phyloP scores from a whole-genome alignment of 2,113 vertebrate genomes.

The Centropus unirufus region DNA sequence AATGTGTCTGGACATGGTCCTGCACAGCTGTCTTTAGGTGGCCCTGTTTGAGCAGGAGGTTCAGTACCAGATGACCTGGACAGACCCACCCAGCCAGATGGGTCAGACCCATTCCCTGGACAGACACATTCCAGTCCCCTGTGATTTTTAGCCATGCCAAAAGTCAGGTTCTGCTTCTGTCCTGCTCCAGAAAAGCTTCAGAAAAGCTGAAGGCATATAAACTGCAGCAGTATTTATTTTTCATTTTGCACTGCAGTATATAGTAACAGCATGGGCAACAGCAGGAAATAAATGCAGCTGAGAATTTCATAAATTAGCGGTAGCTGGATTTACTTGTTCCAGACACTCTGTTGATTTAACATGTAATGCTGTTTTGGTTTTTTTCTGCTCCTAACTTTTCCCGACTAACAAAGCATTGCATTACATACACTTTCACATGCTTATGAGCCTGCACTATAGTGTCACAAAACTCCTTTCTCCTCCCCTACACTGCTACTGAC shows the following conservation, averaged over 20 bases:
- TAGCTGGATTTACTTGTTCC: not conserved
- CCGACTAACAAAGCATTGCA: not conserved
- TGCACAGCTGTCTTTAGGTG: not conserved
- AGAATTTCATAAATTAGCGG: not conserved
- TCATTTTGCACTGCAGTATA: not conserved
- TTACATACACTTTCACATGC: not conserved
- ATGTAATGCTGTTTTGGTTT: not conserved
- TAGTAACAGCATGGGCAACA: not conserved
- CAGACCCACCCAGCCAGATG: not conserved
- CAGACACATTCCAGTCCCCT: not conserved
- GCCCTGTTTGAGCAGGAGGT: not conserved
- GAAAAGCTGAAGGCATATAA: not conserved
- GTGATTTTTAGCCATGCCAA: not conserved
- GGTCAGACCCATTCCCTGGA: no score
- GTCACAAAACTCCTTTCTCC: not conserved
- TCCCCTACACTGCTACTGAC: not conserved
- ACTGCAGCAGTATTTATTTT: not conserved
- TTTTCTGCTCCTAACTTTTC: not conserved
- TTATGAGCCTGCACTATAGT: not conserved
- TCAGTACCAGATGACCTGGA: not conserved
- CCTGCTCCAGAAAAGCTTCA: not conserved
- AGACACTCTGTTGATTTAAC: not conserved
- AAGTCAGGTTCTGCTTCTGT: not conserved
- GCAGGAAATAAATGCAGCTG: not conserved
- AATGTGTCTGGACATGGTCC: accelerated